phyloP scores from a whole-genome alignment of 2,888 invertebrate genomes.

The Eilema depressum region DNA sequence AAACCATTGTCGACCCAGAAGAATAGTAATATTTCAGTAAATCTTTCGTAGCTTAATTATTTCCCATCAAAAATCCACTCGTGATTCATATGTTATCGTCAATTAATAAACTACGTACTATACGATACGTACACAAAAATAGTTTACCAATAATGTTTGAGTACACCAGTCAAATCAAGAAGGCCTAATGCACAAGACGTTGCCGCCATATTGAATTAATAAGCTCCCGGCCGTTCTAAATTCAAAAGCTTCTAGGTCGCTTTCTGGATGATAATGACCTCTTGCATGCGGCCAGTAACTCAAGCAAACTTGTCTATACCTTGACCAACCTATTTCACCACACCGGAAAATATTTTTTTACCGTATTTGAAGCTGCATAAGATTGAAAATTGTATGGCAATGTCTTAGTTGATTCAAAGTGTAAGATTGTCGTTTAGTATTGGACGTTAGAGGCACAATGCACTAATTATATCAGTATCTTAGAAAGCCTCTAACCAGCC shows the following conservation, averaged over 20 bases:
- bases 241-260: slow-evolving; percentile 70
- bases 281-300: slow-evolving; percentile 76
- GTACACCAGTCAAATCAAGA: slow-evolving; percentile 48
- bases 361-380: slow-evolving; percentile 38
- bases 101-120: slow-evolving; percentile 15
- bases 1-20: neutral
- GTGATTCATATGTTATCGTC: slow-evolving; percentile 27
- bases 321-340: slow-evolving; percentile 46
- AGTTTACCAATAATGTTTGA: slow-evolving; percentile 38
- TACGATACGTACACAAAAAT: slow-evolving; percentile 12
- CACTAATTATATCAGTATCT: slow-evolving; percentile 86
- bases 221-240: slow-evolving; percentile 66
- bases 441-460: slow-evolving; percentile 79
- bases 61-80: slow-evolving; percentile 7
- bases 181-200: slow-evolving; percentile 56
- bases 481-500: slow-evolving; percentile 85
- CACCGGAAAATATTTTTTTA: slow-evolving; percentile 1
- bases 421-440: slow-evolving; percentile 57
- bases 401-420: slow-evolving; percentile 26
- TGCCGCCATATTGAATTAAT: slow-evolving; percentile 71
- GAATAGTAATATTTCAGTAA: neutral
- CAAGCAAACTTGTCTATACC: slow-evolving; percentile 72
- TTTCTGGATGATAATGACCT: slow-evolving; percentile 78
- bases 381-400: slow-evolving; percentile 47
- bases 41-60: neutral